phyloP scores from a whole-genome alignment of 2,888 invertebrate genomes.

The Pristionchus fissidentatus region DNA sequence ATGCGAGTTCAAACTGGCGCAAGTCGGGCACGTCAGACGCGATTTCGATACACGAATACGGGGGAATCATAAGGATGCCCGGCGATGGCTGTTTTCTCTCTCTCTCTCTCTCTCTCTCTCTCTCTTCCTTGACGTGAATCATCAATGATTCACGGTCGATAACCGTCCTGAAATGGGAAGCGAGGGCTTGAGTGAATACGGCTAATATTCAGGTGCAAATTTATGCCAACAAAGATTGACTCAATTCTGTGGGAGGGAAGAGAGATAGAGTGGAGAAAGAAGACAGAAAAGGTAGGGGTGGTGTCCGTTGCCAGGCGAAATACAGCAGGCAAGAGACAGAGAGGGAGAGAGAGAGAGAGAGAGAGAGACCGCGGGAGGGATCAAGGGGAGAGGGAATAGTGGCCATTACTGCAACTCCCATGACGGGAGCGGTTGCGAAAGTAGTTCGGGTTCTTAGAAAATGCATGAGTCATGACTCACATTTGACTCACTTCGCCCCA shows the following conservation, averaged over 20 bases:
- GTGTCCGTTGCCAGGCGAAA: constrained; percentile 12
- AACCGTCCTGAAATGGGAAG: not conserved
- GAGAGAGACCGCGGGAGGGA: too few species aligned
- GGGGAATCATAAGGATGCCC: too few species aligned
- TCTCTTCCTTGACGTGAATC: not conserved
- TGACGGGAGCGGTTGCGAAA: not conserved
- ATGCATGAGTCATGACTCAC: too few species aligned
- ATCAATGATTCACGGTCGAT: not conserved
- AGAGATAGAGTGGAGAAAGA: not conserved
- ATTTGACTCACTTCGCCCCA: too few species aligned
- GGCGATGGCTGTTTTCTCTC: not conserved
- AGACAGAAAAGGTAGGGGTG: constrained; percentile 5
- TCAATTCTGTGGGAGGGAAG: not conserved
- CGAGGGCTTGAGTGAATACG: not conserved
- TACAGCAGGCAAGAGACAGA: not conserved
- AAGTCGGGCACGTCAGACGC: too few species aligned
- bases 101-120: not conserved
- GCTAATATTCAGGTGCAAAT: not conserved
- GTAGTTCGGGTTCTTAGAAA: not conserved
- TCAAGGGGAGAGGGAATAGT: too few species aligned
- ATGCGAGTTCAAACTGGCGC: not conserved
- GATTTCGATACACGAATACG: too few species aligned
- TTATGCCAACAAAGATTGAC: constrained; percentile 12
- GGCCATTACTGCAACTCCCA: too few species aligned
- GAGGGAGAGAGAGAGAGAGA: not conserved